These are phyloP conservation scores for Aphyosemion australe DNA, from an alignment of 2,113 vertebrate species.

Conservation along the genomic window DNA sequence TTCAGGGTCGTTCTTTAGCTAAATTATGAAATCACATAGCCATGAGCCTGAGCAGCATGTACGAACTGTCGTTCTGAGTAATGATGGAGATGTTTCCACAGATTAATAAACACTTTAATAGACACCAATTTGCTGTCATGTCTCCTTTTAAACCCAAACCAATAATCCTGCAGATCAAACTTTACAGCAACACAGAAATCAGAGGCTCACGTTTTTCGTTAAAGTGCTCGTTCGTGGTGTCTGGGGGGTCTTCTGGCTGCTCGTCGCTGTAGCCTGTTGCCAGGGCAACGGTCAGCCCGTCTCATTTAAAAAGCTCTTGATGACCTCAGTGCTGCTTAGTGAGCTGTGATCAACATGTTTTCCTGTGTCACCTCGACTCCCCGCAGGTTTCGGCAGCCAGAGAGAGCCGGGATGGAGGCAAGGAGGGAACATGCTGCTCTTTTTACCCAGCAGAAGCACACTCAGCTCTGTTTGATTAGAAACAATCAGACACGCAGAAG, in stretches of 20 bases:
- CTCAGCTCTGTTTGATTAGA: background rate
- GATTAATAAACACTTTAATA: conserved; percentile 15
- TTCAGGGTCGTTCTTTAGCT: background rate
- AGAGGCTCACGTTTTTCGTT: background rate
- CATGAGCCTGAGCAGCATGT: background rate
- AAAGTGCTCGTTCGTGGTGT: conserved; percentile 18
- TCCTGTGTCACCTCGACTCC: conserved; percentile 40
- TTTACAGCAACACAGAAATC: conserved; percentile 3
- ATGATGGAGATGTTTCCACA: conserved; percentile 2
- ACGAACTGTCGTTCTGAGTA: conserved; percentile 12
- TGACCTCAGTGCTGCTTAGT: conserved; percentile 53
- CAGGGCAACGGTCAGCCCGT: conserved; percentile 59
- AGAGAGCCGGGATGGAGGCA: background rate
- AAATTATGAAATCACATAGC: background rate
- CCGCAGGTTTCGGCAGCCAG: conserved; percentile 14
- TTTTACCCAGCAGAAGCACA: conserved; percentile 4
- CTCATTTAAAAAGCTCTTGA: conserved; percentile 56
- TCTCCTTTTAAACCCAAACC: background rate
- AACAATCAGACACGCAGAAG: background rate
- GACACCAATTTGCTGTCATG: conserved; percentile 14
- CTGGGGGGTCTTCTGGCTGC: conserved; percentile 43
- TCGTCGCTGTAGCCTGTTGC: conserved; percentile 60
- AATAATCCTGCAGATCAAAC: conserved; percentile 15
- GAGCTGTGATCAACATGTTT: conserved; percentile 61
- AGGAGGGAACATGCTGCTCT: conserved; percentile 21